A percentile compares a stretch with the other conserved stretches of the same genome.
These are phyloP conservation scores for Tetragonula carbonaria DNA, from an alignment of 2,888 invertebrate genomes.

Conservation along the genomic window DNA sequence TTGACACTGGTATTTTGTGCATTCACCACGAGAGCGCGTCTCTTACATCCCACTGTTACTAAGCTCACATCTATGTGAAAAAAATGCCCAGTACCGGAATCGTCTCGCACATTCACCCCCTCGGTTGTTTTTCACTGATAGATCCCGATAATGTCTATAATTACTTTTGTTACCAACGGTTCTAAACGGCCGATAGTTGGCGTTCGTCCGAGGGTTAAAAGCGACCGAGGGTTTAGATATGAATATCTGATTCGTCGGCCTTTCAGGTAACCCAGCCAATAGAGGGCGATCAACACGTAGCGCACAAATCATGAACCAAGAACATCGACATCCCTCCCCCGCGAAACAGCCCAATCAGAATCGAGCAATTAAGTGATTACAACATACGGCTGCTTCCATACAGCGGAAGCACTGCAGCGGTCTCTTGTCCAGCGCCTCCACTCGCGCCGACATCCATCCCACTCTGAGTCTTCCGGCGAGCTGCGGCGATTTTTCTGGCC, in stretches of 20 bases:
- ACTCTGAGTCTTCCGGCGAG: too few relatives aligned
- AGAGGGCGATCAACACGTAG: slow-evolving; percentile 32
- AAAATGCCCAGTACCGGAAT: slow-evolving; percentile 4
- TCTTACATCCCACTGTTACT: slow-evolving; percentile 49
- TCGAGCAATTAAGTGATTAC: slow-evolving; percentile 68
- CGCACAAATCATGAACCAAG: slow-evolving; percentile 61
- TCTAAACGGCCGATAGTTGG: slow-evolving; percentile 36
- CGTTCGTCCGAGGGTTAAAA: slow-evolving; percentile 42
- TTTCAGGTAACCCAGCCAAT: slow-evolving; percentile 59
- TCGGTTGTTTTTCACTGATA: neutral
- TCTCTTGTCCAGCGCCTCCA: too few relatives aligned
- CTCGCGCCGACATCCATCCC: too few relatives aligned
- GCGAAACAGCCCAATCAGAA: slow-evolving; percentile 59
- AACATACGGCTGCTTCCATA: slow-evolving; percentile 14
- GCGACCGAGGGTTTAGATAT: slow-evolving; percentile 53
- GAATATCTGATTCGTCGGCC: slow-evolving; percentile 61
- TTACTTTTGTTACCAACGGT: too few relatives aligned
- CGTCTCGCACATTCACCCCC: too few relatives aligned
- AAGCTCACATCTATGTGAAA: slow-evolving; percentile 14
- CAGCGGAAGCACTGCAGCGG: too few relatives aligned
- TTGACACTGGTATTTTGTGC: slow-evolving; percentile 72
- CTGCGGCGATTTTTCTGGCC: too few relatives aligned
- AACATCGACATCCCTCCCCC: slow-evolving; percentile 38
- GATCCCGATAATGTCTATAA: too few relatives aligned
- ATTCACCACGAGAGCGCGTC: slow-evolving; percentile 67